Percentiles rank a stretch among this genome's conserved stretches.
Conservation (phyloP, 2,113 vertebrate species). For the Pterophyllum scalare region DNA sequence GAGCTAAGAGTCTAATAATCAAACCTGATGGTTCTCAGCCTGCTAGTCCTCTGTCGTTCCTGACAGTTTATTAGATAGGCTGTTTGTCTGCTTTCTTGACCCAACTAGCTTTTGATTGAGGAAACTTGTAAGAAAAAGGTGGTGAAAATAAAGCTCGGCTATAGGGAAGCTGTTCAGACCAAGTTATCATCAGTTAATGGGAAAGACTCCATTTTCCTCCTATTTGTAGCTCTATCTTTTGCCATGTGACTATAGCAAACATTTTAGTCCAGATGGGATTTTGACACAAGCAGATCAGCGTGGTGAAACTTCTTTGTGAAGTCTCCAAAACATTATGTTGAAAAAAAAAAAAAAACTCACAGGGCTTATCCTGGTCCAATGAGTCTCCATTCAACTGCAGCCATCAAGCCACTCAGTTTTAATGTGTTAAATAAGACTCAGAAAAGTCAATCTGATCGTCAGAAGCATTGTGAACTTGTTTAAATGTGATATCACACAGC, state of each 20-base stretch:
- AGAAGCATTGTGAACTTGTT: background rate
- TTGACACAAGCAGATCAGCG: slow-evolving; percentile 31
- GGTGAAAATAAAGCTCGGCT: slow-evolving; percentile 23
- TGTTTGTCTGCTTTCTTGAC: slow-evolving; percentile 61
- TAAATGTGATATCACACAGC: too few relatives aligned
- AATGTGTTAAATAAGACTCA: slow-evolving; percentile 21
- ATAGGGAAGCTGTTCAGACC: background rate
- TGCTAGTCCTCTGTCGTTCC: slow-evolving; percentile 38
- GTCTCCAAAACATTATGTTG: slow-evolving; percentile 26
- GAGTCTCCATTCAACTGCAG: slow-evolving; percentile 42
- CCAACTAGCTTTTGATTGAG: slow-evolving; percentile 32
- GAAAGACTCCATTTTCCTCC: background rate
- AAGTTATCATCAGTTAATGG: slow-evolving; percentile 24
- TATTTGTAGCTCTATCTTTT: background rate
- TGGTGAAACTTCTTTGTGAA: slow-evolving; percentile 19
- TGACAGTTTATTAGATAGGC: slow-evolving; percentile 53
- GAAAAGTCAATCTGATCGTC: background rate
- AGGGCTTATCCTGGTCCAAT: slow-evolving; percentile 56
- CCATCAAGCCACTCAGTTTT: slow-evolving; percentile 10
- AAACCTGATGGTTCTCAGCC: slow-evolving; percentile 57
- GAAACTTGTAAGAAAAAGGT: slow-evolving; percentile 20
- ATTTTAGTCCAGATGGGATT: slow-evolving; percentile 27
- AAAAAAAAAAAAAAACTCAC: background rate
- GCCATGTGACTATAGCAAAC: background rate
- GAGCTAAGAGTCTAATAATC: slow-evolving; percentile 67